A percentile compares a stretch with the other conserved stretches of the same genome.
Evolutionary conservation across 1,140 invertebrate genomes (phyloP).

Genomic region (Listronotus oregonensis): DNA sequence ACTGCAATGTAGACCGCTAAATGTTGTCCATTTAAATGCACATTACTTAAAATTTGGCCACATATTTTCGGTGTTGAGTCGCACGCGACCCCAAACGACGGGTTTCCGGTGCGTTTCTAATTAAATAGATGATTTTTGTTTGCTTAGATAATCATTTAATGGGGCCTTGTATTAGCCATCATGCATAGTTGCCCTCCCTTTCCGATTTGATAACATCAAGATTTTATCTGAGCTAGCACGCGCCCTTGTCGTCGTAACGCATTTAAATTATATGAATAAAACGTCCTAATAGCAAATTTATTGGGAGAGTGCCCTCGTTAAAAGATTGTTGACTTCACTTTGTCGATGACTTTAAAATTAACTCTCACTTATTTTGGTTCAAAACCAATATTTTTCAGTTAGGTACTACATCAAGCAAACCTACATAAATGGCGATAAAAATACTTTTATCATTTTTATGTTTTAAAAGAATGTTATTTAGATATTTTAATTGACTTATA

Average conservation of each 20-base stretch:
- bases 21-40: constrained; percentile 42
- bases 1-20: constrained; percentile 22
- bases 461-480: no score
- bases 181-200: constrained; percentile 51
- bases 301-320: not conserved
- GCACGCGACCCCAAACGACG: constrained; percentile 51
- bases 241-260: constrained; percentile 36
- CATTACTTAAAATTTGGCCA: constrained; percentile 43
- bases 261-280: constrained; percentile 3
- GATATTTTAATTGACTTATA: no score
- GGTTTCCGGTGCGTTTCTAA: constrained; percentile 55
- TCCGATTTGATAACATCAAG: constrained; percentile 45
- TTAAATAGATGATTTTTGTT: constrained; percentile 59
- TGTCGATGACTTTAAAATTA: no score
- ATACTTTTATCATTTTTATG: no score
- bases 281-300: constrained; percentile 22
- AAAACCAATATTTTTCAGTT: no score
- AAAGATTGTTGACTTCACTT: not conserved
- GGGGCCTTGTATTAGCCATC: constrained; percentile 50
- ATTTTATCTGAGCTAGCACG: constrained; percentile 42
- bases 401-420: no score
- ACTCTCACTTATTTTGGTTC: no score
- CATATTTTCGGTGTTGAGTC: constrained; percentile 4
- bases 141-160: constrained; percentile 59
- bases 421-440: no score